These are phyloP conservation scores for Trachelus iudaicus DNA, from an alignment of 2,888 invertebrate species.

Conservation along the genomic window DNA sequence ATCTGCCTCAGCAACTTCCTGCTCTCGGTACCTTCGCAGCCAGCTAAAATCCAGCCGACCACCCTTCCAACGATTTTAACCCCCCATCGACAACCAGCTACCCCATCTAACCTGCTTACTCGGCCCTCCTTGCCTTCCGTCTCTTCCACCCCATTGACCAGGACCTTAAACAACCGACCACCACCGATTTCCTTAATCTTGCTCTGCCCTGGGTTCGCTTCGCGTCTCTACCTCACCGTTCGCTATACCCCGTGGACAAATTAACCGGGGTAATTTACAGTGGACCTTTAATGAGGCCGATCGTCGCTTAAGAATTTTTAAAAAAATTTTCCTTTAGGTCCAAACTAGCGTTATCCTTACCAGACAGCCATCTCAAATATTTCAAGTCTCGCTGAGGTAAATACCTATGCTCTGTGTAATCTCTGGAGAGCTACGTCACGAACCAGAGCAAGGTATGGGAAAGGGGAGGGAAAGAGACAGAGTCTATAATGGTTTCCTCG, in stretches of 20 bases:
- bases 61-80: background rate
- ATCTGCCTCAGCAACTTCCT: background rate
- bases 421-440: background rate
- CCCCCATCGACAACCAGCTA: background rate
- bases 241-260: background rate
- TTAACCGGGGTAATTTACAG: background rate
- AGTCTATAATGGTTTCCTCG: slow-evolving; percentile 47
- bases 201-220: background rate
- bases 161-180: slow-evolving; percentile 53
- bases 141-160: slow-evolving; percentile 62
- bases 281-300: background rate
- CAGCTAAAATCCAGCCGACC: background rate
- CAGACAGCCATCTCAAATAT: background rate
- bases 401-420: slow-evolving; percentile 16
- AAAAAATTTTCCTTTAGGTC: background rate
- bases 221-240: background rate
- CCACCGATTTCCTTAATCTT: slow-evolving; percentile 56
- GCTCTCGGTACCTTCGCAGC: background rate
- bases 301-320: background rate
- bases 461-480: background rate
- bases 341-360: background rate
- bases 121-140: slow-evolving; percentile 41
- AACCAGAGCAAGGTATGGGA: background rate
- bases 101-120: slow-evolving; percentile 41
- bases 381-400: background rate